A percentile compares a stretch with the other conserved stretches of the same genome.
Evolutionary conservation across 2,888 invertebrate genomes (phyloP).

Genomic region (Melanostoma scalare): DNA sequence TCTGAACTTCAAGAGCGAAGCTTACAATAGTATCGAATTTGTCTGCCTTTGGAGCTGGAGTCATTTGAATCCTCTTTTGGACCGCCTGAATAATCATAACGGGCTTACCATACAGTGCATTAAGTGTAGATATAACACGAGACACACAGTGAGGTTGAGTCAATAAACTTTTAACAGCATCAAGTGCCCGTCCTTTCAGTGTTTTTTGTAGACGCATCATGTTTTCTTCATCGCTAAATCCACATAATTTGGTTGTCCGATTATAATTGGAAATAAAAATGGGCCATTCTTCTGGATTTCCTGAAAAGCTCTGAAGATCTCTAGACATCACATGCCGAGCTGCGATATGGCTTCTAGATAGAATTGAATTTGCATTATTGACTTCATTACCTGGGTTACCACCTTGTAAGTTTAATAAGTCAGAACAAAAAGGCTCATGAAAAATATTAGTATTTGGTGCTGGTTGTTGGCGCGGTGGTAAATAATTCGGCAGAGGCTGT

Average conservation of each 20-base stretch:
- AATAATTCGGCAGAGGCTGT: not conserved
- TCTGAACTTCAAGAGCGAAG: constrained; percentile 16
- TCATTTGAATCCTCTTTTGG: constrained; percentile 2
- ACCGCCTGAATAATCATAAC: constrained; percentile 12
- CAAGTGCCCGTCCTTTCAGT: not conserved
- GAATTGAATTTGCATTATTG: not conserved
- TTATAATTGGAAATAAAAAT: constrained; percentile 16
- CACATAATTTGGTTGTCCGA: constrained; percentile 29
- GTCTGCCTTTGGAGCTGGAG: constrained; percentile 15
- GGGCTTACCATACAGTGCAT: constrained; percentile 12
- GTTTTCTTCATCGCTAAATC: constrained; percentile 1
- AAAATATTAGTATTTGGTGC: not conserved
- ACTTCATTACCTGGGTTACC: not conserved
- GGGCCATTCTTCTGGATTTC: constrained; percentile 13
- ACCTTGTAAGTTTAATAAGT: not conserved
- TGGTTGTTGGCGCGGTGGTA: not conserved
- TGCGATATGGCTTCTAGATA: constrained; percentile 8
- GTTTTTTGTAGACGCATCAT: constrained; percentile 41
- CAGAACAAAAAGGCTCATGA: not conserved
- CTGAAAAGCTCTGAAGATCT: not conserved
- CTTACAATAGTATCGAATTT: constrained; percentile 8
- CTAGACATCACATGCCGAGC: constrained; percentile 4
- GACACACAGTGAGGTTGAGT: constrained; percentile 22
- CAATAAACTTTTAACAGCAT: constrained; percentile 5
- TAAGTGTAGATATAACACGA: constrained; percentile 13